A percentile compares a stretch with the other conserved stretches of the same genome.
These are phyloP conservation scores for Setipinna tenuifilis DNA, from an alignment of 2,797 vertebrate species.

Conservation along the genomic window DNA sequence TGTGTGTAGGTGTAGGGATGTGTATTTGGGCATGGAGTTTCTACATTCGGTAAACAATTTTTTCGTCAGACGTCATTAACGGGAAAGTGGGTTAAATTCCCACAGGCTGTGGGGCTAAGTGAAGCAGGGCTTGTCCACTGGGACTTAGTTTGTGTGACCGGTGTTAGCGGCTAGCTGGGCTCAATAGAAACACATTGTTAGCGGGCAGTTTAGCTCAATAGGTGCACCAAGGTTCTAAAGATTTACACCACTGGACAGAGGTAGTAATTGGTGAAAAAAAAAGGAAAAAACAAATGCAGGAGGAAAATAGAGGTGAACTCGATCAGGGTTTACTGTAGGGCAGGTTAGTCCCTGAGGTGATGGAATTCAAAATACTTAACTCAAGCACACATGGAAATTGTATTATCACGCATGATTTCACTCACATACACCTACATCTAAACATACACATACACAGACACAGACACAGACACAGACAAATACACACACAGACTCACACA, in stretches of 20 bases:
- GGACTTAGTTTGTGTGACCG: neutral
- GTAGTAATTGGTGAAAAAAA: neutral
- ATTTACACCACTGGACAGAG: neutral
- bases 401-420: too few species aligned
- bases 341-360: neutral
- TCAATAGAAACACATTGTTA: neutral
- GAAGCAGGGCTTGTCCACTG: conserved; percentile 43
- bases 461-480: neutral
- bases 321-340: neutral
- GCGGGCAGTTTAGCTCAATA: too few species aligned
- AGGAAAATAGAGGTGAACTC: neutral
- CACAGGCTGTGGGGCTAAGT: conserved; percentile 6
- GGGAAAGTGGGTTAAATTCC: conserved; percentile 5
- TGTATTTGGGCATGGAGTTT: neutral
- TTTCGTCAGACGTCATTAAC: neutral
- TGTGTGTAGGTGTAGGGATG: neutral
- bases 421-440: too few species aligned
- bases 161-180: neutral
- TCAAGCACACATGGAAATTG: neutral
- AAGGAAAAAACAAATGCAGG: neutral
- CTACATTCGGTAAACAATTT: neutral
- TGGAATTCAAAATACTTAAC: neutral
- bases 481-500: too few species aligned
- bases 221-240: neutral
- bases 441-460: neutral